Percentiles rank a stretch among this genome's conserved stretches.
Conservation (phyloP, 2,113 vertebrate species). For the Psilopogon haemacephalus region DNA sequence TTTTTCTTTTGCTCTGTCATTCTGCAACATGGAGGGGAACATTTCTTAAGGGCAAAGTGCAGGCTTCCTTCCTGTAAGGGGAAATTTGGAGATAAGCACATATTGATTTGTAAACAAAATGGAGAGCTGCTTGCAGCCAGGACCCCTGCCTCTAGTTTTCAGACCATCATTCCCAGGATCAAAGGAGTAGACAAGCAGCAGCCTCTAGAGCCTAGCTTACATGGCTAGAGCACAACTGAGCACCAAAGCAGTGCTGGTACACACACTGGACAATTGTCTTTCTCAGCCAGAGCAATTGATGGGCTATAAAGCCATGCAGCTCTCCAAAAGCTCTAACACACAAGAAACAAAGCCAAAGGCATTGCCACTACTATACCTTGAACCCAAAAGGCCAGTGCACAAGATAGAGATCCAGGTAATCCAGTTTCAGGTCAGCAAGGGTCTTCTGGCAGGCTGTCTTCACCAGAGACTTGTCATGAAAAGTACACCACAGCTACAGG, state of each 20-base stretch:
- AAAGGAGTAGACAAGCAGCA: neutral
- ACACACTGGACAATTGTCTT: neutral
- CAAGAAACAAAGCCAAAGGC: neutral
- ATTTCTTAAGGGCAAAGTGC: neutral
- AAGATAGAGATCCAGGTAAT: slow-evolving; percentile 92
- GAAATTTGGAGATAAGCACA: neutral
- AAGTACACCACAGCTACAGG: slow-evolving; percentile 88
- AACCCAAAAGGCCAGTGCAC: slow-evolving; percentile 93
- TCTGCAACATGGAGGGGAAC: neutral
- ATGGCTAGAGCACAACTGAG: neutral
- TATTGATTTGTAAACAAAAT: neutral
- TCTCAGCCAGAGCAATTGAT: neutral
- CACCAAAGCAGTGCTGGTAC: neutral
- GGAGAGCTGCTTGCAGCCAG: neutral
- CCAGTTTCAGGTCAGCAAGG: slow-evolving; percentile 83
- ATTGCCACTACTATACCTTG: slow-evolving; percentile 74
- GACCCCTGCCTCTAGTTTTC: neutral
- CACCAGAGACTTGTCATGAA: slow-evolving; percentile 82
- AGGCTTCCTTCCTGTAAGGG: neutral
- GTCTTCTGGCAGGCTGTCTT: slow-evolving; percentile 86
- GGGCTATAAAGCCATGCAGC: neutral
- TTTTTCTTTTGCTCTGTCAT: neutral
- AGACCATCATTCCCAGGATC: neutral
- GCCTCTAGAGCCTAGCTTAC: neutral
- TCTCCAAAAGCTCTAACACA: neutral